Conservation (phyloP, 1,140 invertebrate genomes). For the Trialeurodes vaporariorum region DNA sequence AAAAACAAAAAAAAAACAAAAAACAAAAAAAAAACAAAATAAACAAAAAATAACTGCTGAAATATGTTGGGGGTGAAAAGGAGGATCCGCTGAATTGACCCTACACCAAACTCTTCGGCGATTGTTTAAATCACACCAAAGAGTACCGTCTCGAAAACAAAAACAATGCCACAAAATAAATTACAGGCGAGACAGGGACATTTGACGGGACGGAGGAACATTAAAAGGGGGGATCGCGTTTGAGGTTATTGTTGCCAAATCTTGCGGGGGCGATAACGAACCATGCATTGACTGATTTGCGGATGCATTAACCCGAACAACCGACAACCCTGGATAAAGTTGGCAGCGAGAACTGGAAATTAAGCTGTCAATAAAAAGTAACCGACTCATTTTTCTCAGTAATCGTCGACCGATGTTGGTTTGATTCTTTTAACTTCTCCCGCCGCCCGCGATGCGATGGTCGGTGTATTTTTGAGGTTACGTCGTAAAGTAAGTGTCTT, state of each 20-base stretch:
- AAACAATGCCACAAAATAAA: background rate
- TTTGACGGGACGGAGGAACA: no score
- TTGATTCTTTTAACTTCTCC: background rate
- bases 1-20: no score
- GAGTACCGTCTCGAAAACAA: background rate
- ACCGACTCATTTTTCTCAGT: background rate
- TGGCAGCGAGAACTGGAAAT: background rate
- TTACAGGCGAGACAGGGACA: no score
- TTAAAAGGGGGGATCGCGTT: no score
- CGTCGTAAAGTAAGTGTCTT: background rate
- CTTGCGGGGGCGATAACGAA: no score
- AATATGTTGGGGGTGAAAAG: background rate
- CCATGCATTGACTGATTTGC: no score
- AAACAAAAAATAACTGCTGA: no score
- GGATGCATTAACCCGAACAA: no score
- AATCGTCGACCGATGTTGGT: background rate
- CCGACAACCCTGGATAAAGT: background rate
- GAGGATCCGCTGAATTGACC: no score
- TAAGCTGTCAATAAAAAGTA: constrained; percentile 1
- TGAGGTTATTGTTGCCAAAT: no score
- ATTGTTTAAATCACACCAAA: background rate
- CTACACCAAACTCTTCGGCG: background rate
- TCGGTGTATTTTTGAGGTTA: background rate
- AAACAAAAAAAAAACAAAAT: no score
- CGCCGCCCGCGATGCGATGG: no score